Conservation (phyloP, 2,797 vertebrate genomes). For the Yasuhikotakia modesta region DNA sequence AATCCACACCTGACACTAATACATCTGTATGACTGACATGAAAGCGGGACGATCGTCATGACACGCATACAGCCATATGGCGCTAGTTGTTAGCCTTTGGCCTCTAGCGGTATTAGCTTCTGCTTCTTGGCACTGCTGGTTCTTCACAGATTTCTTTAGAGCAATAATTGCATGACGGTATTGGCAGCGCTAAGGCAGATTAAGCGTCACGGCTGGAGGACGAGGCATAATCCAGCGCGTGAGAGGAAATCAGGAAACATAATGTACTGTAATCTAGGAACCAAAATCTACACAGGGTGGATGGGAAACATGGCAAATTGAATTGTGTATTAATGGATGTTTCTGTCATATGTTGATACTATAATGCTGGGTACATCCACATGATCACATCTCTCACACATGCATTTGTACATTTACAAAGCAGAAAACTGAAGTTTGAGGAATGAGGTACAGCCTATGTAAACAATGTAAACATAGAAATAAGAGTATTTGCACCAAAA, state of each 20-base stretch:
- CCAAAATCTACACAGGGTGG: slow-evolving; percentile 32
- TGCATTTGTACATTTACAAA: too few relatives aligned
- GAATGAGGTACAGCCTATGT: too few relatives aligned
- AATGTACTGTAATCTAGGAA: slow-evolving; percentile 69
- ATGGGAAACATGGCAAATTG: slow-evolving; percentile 33
- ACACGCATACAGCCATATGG: slow-evolving; percentile 55
- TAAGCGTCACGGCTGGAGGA: slow-evolving; percentile 69
- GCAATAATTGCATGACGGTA: slow-evolving; percentile 82
- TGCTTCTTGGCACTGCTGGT: slow-evolving; percentile 76
- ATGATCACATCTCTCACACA: too few relatives aligned
- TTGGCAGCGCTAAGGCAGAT: slow-evolving; percentile 78
- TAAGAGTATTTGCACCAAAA: too few relatives aligned
- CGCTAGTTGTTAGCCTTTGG: slow-evolving; percentile 77
- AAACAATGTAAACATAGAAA: too few relatives aligned
- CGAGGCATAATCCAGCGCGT: slow-evolving; percentile 55
- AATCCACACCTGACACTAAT: slow-evolving; percentile 87
- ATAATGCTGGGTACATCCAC: too few relatives aligned
- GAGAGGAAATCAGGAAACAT: slow-evolving; percentile 66
- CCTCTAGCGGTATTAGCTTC: slow-evolving; percentile 79
- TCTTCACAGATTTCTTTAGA: slow-evolving; percentile 81
- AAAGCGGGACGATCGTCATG: slow-evolving; percentile 74
- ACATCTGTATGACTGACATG: slow-evolving; percentile 84
- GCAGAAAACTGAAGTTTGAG: too few relatives aligned
- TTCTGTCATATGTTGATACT: too few relatives aligned
- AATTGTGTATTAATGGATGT: slow-evolving; percentile 29